Evolutionary conservation across 2,797 vertebrate genomes (phyloP).

Genomic region (Microctenopoma lineatum): DNA sequence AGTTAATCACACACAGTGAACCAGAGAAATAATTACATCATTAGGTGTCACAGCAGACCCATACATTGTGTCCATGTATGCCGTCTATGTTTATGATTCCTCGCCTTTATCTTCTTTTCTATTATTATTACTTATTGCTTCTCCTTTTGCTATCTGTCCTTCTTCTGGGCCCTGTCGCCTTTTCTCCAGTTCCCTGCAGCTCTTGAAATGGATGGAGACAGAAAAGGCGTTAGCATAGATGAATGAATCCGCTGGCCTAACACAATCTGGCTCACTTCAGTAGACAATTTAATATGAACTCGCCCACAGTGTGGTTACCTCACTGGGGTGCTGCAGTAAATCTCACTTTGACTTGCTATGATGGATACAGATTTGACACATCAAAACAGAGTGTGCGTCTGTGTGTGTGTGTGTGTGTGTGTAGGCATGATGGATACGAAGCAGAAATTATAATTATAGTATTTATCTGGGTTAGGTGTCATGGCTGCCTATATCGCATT

Average conservation of each 20-base stretch:
- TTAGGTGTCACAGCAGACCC: slow-evolving; percentile 2
- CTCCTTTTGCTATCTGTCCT: slow-evolving; percentile 10
- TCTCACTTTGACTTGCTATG: slow-evolving; percentile 76
- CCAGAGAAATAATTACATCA: slow-evolving; percentile 29
- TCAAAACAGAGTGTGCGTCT: slow-evolving; percentile 46
- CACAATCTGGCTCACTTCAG: slow-evolving; percentile 79
- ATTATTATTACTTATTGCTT: slow-evolving; percentile 4
- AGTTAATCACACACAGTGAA: slow-evolving; percentile 38
- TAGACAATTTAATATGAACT: slow-evolving; percentile 77
- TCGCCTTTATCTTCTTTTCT: slow-evolving; percentile 1
- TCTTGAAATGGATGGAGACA: slow-evolving; percentile 66
- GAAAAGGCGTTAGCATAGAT: slow-evolving; percentile 71
- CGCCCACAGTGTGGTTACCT: slow-evolving; percentile 65
- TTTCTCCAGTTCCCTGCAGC: slow-evolving; percentile 46
- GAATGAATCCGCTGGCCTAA: slow-evolving; percentile 74
- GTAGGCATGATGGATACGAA: slow-evolving; percentile 69
- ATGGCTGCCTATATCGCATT: slow-evolving; percentile 65
- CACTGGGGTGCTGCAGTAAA: slow-evolving; percentile 65
- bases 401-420: slow-evolving; percentile 23
- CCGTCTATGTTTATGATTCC: background rate
- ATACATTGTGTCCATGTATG: too few species aligned
- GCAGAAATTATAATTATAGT: slow-evolving; percentile 75
- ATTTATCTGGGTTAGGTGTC: slow-evolving; percentile 81
- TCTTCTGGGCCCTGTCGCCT: slow-evolving; percentile 31
- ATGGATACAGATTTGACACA: slow-evolving; percentile 72